Conservation (phyloP, 2,888 invertebrate species). For the Papilio protenor region DNA sequence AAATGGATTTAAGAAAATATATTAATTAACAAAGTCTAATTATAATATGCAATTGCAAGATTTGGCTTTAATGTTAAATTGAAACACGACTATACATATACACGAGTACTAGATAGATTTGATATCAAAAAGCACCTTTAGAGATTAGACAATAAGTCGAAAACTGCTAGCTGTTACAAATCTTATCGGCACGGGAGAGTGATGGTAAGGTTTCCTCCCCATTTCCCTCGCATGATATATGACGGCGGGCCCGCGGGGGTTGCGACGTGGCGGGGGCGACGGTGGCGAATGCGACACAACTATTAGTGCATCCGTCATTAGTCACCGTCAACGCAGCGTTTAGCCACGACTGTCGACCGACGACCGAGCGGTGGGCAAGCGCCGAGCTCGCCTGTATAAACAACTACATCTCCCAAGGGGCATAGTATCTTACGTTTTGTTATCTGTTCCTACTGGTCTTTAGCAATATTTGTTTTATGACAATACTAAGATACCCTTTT, state of each 20-base stretch:
- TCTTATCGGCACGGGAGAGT: slow-evolving; percentile 62
- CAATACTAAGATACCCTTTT: not conserved
- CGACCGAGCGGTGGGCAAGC: slow-evolving; percentile 2
- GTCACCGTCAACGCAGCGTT: slow-evolving; percentile 79
- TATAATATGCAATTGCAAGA: not conserved
- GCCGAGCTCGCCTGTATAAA: slow-evolving; percentile 62
- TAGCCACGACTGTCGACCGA: slow-evolving; percentile 59
- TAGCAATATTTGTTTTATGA: slow-evolving; percentile 1
- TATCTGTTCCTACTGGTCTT: slow-evolving; percentile 26
- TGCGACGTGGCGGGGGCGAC: slow-evolving; percentile 45
- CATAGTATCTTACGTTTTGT: slow-evolving; percentile 21
- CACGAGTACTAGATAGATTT: not conserved
- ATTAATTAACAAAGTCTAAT: not conserved
- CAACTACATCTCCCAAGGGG: slow-evolving; percentile 63
- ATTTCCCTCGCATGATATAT: slow-evolving; percentile 81
- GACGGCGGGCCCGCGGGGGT: slow-evolving; percentile 47
- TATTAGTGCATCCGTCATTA: slow-evolving; percentile 85
- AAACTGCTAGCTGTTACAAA: slow-evolving; percentile 48
- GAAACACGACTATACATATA: not conserved
- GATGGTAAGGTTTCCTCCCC: slow-evolving; percentile 76
- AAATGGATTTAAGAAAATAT: not conserved
- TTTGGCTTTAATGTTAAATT: not conserved
- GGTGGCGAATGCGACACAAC: slow-evolving; percentile 77
- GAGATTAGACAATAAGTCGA: slow-evolving; percentile 35
- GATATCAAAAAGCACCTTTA: slow-evolving; percentile 32